Evolutionary conservation across 2,113 vertebrate genomes (phyloP), one percentile per base, ranked within the genome.

Genomic region (Neogobius melanostomus): DNA sequence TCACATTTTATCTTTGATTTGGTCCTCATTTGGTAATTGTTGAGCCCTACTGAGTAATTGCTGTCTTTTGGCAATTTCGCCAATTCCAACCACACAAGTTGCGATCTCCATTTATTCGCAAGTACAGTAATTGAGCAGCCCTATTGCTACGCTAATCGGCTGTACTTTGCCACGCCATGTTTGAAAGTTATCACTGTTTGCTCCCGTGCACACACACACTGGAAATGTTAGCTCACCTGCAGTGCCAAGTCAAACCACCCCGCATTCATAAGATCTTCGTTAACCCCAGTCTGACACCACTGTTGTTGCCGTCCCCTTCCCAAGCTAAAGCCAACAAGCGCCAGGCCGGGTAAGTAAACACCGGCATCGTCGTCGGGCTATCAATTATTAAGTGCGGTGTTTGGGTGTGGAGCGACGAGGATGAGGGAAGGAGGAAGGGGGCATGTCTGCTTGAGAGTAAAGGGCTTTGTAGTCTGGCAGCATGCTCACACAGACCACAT

Each of bases 321-420:
- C 28, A 36, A 36, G 28, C 28, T 15, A 6, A 3, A 61, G 44
- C 59, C 8, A 45, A 45, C 42, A n/a, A 15, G 65, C 14, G 15
- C 62, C 14, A 48, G 67, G 64, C n/a, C 8, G 49, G 5, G 68
- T 64, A 36, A 77, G 80, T 66, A 76, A 88, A 84, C 83, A 82
- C 66, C 52, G 68, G 66, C 79, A 70, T 10, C 52, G 68, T 63
- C 79, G 68, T 10, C 17, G 11, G 46, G 64, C 64, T 73, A 73
- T 87, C 75, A 84, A 85, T 87, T 79, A 85, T 87, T 82, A 84
- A 88, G 63, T 11, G 17, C 66, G n/a, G 75, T 15, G 44, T 71
- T 74, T 66, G 76, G 75, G 36, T 72, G 64, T 71, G 71, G 75
- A 73, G 59, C 62, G 47, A 1, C 2, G 50, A 70, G 68, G 65